Evolutionary conservation across 2,113 vertebrate genomes (phyloP).

Genomic region (Amphiprion percula): DNA sequence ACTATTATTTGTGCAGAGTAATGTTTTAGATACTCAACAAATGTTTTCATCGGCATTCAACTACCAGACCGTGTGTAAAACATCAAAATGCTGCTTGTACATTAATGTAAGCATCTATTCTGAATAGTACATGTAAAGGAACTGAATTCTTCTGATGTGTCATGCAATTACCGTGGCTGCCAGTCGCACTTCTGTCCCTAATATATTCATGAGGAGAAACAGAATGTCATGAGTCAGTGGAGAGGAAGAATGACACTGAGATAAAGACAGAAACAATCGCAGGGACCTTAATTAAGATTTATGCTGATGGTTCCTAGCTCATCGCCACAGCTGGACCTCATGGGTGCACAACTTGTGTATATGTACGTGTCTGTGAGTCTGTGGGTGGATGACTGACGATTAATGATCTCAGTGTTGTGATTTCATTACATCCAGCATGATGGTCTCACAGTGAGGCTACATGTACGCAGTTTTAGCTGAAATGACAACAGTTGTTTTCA

Average conservation of each 20-base stretch:
- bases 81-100: too few relatives aligned
- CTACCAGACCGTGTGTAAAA: too few relatives aligned
- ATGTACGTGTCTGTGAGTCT: neutral
- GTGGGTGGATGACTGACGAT: conserved; percentile 6
- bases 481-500: too few relatives aligned
- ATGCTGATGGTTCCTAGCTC: neutral
- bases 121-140: neutral
- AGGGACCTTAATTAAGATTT: conserved; percentile 16
- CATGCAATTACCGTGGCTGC: neutral
- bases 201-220: conserved; percentile 25
- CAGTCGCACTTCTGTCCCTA: neutral
- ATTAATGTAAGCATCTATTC: too few relatives aligned
- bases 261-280: conserved; percentile 11
- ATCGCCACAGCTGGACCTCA: neutral
- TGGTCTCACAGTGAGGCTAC: too few relatives aligned
- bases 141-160: neutral
- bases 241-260: conserved; percentile 26
- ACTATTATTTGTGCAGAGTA: too few relatives aligned
- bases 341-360: neutral
- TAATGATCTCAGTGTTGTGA: neutral
- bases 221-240: conserved; percentile 24
- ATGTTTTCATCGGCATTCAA: too few relatives aligned
- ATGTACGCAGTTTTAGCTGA: too few relatives aligned
- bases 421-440: neutral
- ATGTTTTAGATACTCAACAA: too few relatives aligned